Base-by-base conservation (phyloP, 2,888 invertebrate species). In the Megalurothrips usitatus region DNA sequence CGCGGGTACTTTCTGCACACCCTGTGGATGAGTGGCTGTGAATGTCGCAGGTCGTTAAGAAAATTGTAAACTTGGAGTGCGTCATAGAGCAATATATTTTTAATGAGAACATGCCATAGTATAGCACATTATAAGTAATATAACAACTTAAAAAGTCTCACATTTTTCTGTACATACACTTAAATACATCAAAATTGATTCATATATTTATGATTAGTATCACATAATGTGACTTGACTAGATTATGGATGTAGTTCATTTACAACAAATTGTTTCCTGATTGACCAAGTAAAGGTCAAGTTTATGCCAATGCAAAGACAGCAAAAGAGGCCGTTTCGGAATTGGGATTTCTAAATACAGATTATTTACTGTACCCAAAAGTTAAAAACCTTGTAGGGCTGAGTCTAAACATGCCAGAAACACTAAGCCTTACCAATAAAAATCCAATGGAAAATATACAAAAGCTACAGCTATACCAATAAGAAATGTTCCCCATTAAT, bases 211-310 rank as follows among this genome's bases (percentile, higher is more conserved):
- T 75, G 23, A 75, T 75, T 75, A 75, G 68, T 75, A 75, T 75
- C 68, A 75, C 68, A 75, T 75, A 75, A 75, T 26, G 68, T 75
- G 68, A 75, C 68, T 75, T 75, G 68, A 75, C 68, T 75, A 75
- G 68, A 75, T 75, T 75, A 26, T 10, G 68, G 9, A 75, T 23
- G 11, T 75, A 26, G 26, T 26, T 75, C 68, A 75, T 6, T 43
- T 43, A 43, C 34, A 43, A 43, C 34, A 43, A 43, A 6, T 43
- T 43, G 34, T 43, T 43, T 43, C 34, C 34, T 43, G 34, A 43
- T 43, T 43, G 34, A 43, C 34, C 34, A 43, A 43, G 6, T 43
- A 6, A 6, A 43, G 34, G 34, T 43, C 34, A 43, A 43, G 6
- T 43, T 2, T 43, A 43, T 43, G 34, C 34, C 34, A 43, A 43